Percentiles rank a stretch among this genome's conserved stretches.
These are phyloP conservation scores for Andinoacara biseriatus DNA, from an alignment of 2,113 vertebrate genomes.

Conservation along the genomic window DNA sequence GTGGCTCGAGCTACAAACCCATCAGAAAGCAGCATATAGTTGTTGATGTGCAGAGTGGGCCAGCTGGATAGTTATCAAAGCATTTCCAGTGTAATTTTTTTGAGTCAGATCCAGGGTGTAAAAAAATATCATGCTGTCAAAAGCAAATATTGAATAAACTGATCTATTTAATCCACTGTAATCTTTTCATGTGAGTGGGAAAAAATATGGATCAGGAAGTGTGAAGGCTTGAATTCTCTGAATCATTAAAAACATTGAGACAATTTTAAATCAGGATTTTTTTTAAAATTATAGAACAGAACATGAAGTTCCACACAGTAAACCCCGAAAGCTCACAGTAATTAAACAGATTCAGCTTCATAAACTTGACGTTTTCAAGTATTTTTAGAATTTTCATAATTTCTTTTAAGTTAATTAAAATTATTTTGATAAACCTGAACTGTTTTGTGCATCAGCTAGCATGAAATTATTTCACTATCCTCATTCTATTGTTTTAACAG, in stretches of 20 bases:
- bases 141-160: background rate
- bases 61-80: no score
- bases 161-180: background rate
- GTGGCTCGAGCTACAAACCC: background rate
- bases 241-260: background rate
- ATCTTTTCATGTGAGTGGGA: fast-evolving
- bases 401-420: background rate
- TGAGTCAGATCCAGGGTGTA: no score
- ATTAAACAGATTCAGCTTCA: background rate
- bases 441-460: background rate
- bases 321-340: background rate
- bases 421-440: background rate
- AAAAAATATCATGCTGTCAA: background rate
- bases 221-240: background rate
- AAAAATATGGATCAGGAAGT: background rate
- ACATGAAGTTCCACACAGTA: background rate
- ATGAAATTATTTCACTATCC: background rate
- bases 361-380: background rate
- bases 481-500: background rate
- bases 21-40: no score
- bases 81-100: no score
- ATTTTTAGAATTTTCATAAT: background rate
- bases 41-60: no score
- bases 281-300: background rate
- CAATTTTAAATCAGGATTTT: background rate